These are phyloP conservation scores for Eriocheir sinensis DNA, from an alignment of 1,140 invertebrate genomes.

Conservation along the genomic window DNA sequence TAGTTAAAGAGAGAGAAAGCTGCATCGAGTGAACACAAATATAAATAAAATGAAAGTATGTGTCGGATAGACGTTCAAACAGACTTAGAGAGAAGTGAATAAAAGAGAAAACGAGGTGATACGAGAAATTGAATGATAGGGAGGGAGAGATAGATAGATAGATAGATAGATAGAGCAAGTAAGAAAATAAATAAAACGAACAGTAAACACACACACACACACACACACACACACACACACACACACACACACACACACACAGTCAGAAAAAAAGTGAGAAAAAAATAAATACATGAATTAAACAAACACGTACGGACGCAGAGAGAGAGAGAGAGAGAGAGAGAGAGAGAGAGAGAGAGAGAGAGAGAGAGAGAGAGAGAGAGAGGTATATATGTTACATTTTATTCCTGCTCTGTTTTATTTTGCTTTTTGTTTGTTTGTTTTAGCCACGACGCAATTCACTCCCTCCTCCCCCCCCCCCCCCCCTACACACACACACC, in stretches of 20 bases:
- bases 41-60: background rate
- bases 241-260: conserved; percentile 34
- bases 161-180: too few species aligned
- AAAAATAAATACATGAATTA: background rate
- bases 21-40: too few species aligned
- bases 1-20: background rate
- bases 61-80: background rate
- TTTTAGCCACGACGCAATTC: background rate
- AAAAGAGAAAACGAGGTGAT: background rate
- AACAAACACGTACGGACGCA: too few species aligned
- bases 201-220: too few species aligned
- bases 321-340: too few species aligned
- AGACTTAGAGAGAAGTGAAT: background rate
- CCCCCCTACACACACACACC: conserved; percentile 1
- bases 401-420: too few species aligned
- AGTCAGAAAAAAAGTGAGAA: background rate
- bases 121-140: background rate
- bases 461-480: too few species aligned
- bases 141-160: too few species aligned
- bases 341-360: too few species aligned
- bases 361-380: too few species aligned
- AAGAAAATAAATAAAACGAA: too few species aligned
- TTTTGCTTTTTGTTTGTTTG: too few species aligned
- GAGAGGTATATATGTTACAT: background rate
- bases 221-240: conserved; percentile 39